Base-by-base conservation (phyloP, 2,888 invertebrate genomes). In the Orthosia cruda region DNA sequence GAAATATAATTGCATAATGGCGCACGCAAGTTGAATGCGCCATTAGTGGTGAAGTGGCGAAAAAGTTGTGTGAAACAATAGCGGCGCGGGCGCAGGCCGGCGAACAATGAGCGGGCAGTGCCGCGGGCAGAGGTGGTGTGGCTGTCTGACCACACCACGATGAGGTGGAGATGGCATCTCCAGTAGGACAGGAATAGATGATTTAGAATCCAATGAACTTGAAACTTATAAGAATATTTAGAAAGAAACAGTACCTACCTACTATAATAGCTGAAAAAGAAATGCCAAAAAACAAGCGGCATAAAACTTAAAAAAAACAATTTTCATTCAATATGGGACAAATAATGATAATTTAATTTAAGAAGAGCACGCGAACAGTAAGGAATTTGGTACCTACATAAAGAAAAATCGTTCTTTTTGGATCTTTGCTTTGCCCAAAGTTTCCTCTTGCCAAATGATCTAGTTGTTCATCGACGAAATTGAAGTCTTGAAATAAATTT, bases 1-100 rank as follows among this genome's bases (percentile, higher is more conserved):
- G 72, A 84, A 84, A 86, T 83, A 85, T 84, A 86, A 88, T 87
- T 86, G 86, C 84, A 82, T 81, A 87, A 88, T 81, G 80, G 81
- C 81, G 61, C 81, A 87, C 81, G 81, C 83, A 87, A 81, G 83
- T 85, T 89, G 87, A 89, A 89, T 89, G 83, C 85, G 85, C 88
- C 79, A 88, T 88, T 89, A 88, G 87, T 86, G 85, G 85, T 80
- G 85, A 92, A 89, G 92, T 93, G 92, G 91, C 88, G 91, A 92
- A 91, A 91, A 91, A 87, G 76, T 88, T 75, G 85, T 83, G 83
- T 77, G 81, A 83, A 90, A 92, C 93, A 93, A 92, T 91, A 89
- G 92, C 65, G 83, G 74, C 74, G 81, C 69, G 70, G 70, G 83
- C 85, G 84, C 81, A 81, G 83, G 77, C 87, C 73, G 77, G 73